Evolutionary conservation across 2,113 vertebrate genomes (phyloP), one percentile per base, ranked within the genome.

Genomic region (Heliornis fulica): DNA sequence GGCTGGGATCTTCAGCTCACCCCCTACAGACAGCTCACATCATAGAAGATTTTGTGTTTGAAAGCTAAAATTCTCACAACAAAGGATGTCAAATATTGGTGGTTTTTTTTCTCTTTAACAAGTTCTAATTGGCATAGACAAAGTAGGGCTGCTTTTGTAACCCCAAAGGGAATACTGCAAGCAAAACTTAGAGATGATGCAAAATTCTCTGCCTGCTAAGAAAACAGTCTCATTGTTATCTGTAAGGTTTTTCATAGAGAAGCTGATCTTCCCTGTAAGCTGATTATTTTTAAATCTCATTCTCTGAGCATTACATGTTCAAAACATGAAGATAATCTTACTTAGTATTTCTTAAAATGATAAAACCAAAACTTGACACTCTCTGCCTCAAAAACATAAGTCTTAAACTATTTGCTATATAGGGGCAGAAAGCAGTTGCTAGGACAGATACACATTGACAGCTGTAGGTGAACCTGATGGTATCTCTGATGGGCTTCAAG

Each of bases 211-310:
- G 54, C 23, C 78, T 91, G 56, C 76, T 57, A 57, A 70, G 63
- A 81, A 88, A 82, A 83, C 21, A 91, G 50, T 76, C n/a, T n/a
- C 41, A 5, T 64, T 77, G 50, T 78, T 90, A 81, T 59, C 79
- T 87, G 0, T 21, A 12, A 83, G n/a, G 72, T 81, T 46, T 70
- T 74, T 78, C 13, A 29, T 2, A 36, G 91, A 89, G 86, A 46
- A 78, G 40, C 65, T 82, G 60, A 90, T 94, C 65, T 87, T 70
- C 64, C 48, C 65, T 38, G 40, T 91, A 89, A 94, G 83, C 69
- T 45, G 86, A 89, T 96, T 93, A 75, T 82, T 91, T 88, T 74
- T 8, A 82, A 92, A 83, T 81, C 76, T 86, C n/a, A 46, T 94
- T 94, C 79, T 93, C 34, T 64, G 83, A 92, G 79, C 28, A 25